Percentiles rank a stretch among this genome's conserved stretches.
phyloP scores from a whole-genome alignment of 1,140 invertebrate species.

The Anoplolepis gracilipes region DNA sequence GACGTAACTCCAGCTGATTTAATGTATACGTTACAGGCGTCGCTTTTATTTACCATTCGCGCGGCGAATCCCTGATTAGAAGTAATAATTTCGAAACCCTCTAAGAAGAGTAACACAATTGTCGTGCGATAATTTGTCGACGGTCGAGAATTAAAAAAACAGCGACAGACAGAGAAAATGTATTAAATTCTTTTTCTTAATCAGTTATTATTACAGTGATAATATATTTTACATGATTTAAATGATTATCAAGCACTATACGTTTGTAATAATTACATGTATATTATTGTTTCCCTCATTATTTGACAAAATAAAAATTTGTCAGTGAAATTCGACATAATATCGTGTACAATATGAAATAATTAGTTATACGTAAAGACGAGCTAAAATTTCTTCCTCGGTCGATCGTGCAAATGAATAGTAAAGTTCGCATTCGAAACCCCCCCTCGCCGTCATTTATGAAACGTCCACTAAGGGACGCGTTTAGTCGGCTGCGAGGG shows the following conservation, averaged over 20 bases:
- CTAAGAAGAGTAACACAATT: constrained; percentile 7
- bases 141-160: constrained; percentile 7
- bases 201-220: background rate
- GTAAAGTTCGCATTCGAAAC: constrained; percentile 7
- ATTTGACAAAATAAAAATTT: background rate
- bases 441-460: constrained; percentile 29
- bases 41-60: constrained; percentile 73
- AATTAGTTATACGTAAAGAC: background rate
- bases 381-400: background rate
- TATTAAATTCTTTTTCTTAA: background rate
- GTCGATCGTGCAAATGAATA: background rate
- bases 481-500: constrained; percentile 57
- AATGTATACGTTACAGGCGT: constrained; percentile 70
- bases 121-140: constrained; percentile 18
- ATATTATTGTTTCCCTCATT: background rate
- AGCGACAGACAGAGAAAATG: background rate
- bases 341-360: background rate
- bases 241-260: background rate
- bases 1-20: constrained; percentile 80
- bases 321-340: background rate
- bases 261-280: background rate
- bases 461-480: constrained; percentile 65
- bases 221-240: too few relatives aligned
- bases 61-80: constrained; percentile 72
- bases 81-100: constrained; percentile 66